These are phyloP conservation scores for Takifugu flavidus DNA, from an alignment of 2,113 vertebrate genomes.

Conservation along the genomic window DNA sequence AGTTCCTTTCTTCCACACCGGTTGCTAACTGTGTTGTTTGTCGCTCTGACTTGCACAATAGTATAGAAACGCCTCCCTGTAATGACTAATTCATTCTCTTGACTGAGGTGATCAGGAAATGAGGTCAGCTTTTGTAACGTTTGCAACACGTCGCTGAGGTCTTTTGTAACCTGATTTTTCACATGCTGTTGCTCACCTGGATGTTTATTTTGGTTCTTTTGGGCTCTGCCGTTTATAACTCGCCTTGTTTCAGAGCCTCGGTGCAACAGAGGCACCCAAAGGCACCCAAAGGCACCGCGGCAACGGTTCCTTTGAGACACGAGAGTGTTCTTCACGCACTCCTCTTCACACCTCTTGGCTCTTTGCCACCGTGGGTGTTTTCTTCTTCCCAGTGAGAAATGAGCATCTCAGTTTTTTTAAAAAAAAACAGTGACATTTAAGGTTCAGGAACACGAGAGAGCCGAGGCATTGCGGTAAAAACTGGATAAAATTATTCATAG, in stretches of 20 bases:
- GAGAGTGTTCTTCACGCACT: not conserved
- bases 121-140: slow-evolving; percentile 7
- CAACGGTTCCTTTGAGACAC: too few relatives aligned
- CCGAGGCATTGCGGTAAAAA: too few relatives aligned
- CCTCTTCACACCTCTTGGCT: slow-evolving; percentile 7
- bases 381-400: too few relatives aligned
- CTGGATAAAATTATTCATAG: too few relatives aligned
- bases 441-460: too few relatives aligned
- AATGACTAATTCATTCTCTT: slow-evolving; percentile 23
- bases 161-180: slow-evolving; percentile 11
- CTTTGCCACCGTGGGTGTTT: not conserved
- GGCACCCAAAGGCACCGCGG: slow-evolving; percentile 9
- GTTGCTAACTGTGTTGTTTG: slow-evolving; percentile 10
- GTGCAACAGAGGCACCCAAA: not conserved
- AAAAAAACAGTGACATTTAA: too few relatives aligned
- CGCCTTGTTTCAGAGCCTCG: slow-evolving; percentile 4
- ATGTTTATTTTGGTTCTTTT: slow-evolving; percentile 8
- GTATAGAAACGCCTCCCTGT: slow-evolving; percentile 26
- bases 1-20: slow-evolving; percentile 24
- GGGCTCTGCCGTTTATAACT: slow-evolving; percentile 3
- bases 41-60: slow-evolving; percentile 33
- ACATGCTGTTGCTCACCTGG: slow-evolving; percentile 1
- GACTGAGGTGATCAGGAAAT: slow-evolving; percentile 28
- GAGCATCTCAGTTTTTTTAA: too few relatives aligned
- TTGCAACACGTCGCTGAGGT: not conserved